These are phyloP conservation scores for Acrossocheilus fasciatus DNA, from an alignment of 2,797 vertebrate genomes.

Conservation along the genomic window DNA sequence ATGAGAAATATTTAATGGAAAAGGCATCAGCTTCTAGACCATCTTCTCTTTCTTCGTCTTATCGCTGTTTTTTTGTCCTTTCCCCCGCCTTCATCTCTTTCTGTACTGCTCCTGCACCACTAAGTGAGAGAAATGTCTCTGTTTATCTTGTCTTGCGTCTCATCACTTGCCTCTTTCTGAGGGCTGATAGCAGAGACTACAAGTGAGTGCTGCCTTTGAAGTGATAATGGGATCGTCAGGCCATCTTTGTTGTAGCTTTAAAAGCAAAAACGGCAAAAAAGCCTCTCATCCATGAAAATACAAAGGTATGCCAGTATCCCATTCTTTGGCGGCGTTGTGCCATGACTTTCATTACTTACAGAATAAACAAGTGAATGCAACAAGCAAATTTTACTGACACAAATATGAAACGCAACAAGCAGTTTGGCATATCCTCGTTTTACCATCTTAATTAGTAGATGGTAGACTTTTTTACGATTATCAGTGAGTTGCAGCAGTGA, in stretches of 20 bases:
- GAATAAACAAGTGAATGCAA: constrained; percentile 26
- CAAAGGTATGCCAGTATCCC: constrained; percentile 54
- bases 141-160: constrained; percentile 71
- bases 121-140: constrained; percentile 69
- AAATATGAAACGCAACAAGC: constrained; percentile 8
- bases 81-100: constrained; percentile 50
- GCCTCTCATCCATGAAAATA: constrained; percentile 39
- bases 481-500: constrained; percentile 41
- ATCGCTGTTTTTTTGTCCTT: constrained; percentile 29
- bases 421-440: background rate
- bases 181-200: constrained; percentile 54
- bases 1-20: constrained; percentile 8
- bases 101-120: constrained; percentile 49
- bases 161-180: constrained; percentile 59
- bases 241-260: constrained; percentile 73
- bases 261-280: constrained; percentile 49
- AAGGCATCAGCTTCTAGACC: constrained; percentile 23
- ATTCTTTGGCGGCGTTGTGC: background rate
- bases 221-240: constrained; percentile 75
- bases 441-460: constrained; percentile 24
- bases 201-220: constrained; percentile 72
- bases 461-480: constrained; percentile 26
- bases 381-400: background rate
- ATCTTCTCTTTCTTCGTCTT: constrained; percentile 17
- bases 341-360: constrained; percentile 14